phyloP scores from a whole-genome alignment of 2,797 vertebrate species.

The Artibeus lituratus region DNA sequence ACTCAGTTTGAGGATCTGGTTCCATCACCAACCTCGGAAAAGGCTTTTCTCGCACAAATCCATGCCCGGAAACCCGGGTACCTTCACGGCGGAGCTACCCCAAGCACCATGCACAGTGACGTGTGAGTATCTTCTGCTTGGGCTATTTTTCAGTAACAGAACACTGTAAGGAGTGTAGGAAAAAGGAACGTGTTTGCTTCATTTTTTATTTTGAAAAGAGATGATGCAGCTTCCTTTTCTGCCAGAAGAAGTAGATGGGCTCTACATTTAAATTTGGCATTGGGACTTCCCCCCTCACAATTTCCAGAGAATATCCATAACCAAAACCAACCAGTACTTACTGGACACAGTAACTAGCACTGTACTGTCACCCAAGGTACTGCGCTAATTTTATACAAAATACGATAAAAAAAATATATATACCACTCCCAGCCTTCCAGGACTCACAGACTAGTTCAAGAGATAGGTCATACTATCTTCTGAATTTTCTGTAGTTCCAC shows the following conservation, averaged over 20 bases:
- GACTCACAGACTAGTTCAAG: neutral
- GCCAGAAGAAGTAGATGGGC: neutral
- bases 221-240: neutral
- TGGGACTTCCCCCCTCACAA: neutral
- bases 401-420: neutral
- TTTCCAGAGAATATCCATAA: neutral
- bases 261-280: neutral
- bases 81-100: conserved; percentile 79
- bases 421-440: neutral
- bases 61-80: conserved; percentile 88
- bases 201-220: neutral
- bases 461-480: neutral
- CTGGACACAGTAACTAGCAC: no score
- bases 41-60: conserved; percentile 89
- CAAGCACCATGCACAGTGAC: conserved; percentile 81
- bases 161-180: neutral
- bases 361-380: neutral
- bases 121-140: conserved; percentile 76
- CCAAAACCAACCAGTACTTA: neutral
- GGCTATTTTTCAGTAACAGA: neutral
- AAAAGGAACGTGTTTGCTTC: neutral
- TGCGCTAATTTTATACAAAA: neutral
- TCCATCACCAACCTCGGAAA: conserved; percentile 89
- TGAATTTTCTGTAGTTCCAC: neutral
- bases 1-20: conserved; percentile 89